Evolutionary conservation across 2,888 invertebrate genomes (phyloP), one percentile per base, ranked within the genome.

Genomic region (Vanessa cardui): DNA sequence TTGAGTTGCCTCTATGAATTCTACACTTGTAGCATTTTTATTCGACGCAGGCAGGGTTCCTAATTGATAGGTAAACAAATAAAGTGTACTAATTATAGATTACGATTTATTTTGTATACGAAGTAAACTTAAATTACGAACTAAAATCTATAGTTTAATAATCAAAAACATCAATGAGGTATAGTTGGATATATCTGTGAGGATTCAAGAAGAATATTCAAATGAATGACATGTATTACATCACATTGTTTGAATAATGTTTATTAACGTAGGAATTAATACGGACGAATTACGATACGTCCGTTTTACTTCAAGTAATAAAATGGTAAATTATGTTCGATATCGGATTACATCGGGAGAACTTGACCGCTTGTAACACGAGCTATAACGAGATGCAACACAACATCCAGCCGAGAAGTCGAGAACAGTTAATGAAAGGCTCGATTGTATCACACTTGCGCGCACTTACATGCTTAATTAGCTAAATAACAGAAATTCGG

Each of bases 401-500:
- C 73, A 69, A 69, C 74, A 64, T 73, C 72, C 74, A 72, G 46
- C 49, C 21, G 58, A 68, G 66, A 52, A 52, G 39, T 20, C 72
- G 71, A 65, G 73, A 73, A 71, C 72, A 72, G 72, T 69, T 74
- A 73, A 77, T 78, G 76, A 81, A 81, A 77, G 78, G 69, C 71
- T 58, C 62, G 74, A 76, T 77, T 82, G 79, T 80, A 74, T 75
- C 73, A 73, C 71, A 72, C 75, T 73, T 77, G 71, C 67, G 66
- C 72, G 78, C 77, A 83, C 78, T 84, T 80, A 82, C 79, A 82
- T 78, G 82, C 80, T 76, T 82, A 81, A 85, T 87, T 86, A 87
- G 81, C 78, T 80, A 79, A 71, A 76, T 85, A 85, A 83, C 84
- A 84, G 70, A 70, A 63, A 65, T 69, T 69, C 49, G 49, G 62